A percentile compares a stretch with the other conserved stretches of the same genome.
Conservation (phyloP, 2,888 invertebrate genomes). For the Ochropacha duplaris region DNA sequence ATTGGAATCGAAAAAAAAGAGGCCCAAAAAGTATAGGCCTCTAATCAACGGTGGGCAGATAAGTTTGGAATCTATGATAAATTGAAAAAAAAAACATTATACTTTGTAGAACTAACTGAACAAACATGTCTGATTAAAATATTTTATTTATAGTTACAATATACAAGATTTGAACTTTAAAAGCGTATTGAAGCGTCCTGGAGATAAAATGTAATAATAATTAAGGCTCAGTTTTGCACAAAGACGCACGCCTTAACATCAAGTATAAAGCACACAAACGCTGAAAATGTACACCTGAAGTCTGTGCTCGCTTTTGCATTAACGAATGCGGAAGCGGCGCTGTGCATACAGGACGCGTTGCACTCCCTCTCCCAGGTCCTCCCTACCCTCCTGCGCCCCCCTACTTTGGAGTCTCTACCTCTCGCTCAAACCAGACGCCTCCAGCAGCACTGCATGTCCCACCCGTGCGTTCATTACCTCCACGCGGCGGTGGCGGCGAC, state of each 20-base stretch:
- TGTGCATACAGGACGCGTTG: constrained; percentile 80
- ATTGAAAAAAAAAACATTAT: not conserved
- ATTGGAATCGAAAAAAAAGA: not conserved
- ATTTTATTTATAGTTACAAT: not conserved
- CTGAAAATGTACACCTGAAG: constrained; percentile 83
- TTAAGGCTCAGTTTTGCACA: constrained; percentile 74
- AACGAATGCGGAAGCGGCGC: constrained; percentile 82
- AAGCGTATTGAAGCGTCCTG: constrained; percentile 51
- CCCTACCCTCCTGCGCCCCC: constrained; percentile 31
- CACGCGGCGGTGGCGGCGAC: constrained; percentile 60
- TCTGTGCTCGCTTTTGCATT: constrained; percentile 81
- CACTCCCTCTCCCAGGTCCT: constrained; percentile 50
- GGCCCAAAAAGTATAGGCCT: not conserved
- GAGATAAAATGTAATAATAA: constrained; percentile 78
- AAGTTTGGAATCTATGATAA: no score
- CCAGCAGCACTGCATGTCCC: constrained; percentile 73
- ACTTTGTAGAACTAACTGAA: not conserved
- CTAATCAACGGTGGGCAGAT: no score
- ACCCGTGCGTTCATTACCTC: constrained; percentile 82
- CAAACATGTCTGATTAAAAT: not conserved
- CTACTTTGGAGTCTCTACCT: constrained; percentile 46
- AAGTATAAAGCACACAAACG: constrained; percentile 78
- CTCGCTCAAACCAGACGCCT: constrained; percentile 75
- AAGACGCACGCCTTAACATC: constrained; percentile 77
- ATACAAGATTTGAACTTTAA: constrained; percentile 11